Conservation (phyloP, 2,888 invertebrate genomes). For the Drosophila affinis region DNA sequence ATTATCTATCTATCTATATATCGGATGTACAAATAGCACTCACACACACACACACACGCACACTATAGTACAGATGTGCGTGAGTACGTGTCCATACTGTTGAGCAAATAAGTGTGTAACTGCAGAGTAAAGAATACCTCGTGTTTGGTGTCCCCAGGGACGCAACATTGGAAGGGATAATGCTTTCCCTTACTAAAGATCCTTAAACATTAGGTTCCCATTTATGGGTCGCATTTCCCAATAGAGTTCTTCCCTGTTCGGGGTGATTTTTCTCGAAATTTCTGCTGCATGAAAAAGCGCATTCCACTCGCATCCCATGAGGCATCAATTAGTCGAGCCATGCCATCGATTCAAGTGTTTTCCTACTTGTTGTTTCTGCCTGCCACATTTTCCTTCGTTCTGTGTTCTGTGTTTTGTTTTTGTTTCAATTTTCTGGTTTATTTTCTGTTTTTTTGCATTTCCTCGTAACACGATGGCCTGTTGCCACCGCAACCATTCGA, state of each 20-base stretch:
- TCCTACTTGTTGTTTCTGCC: slow-evolving; percentile 30
- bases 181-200: too few relatives aligned
- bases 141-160: slow-evolving; percentile 2
- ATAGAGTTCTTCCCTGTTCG: too few relatives aligned
- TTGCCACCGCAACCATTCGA: slow-evolving; percentile 65
- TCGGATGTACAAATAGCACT: slow-evolving; percentile 54
- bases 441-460: slow-evolving; percentile 18
- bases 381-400: slow-evolving; percentile 4
- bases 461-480: slow-evolving; percentile 55
- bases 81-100: slow-evolving; percentile 68
- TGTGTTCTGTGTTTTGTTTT: too few relatives aligned
- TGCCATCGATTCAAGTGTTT: slow-evolving; percentile 44
- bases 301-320: slow-evolving; percentile 26
- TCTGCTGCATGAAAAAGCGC: background rate
- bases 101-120: slow-evolving; percentile 55
- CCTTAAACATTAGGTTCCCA: too few relatives aligned
- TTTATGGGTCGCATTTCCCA: too few relatives aligned
- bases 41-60: slow-evolving; percentile 16
- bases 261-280: too few relatives aligned
- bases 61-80: slow-evolving; percentile 25
- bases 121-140: slow-evolving; percentile 22
- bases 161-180: too few relatives aligned
- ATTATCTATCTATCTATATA: slow-evolving; percentile 50
- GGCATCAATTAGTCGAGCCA: slow-evolving; percentile 45
- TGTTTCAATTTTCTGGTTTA: slow-evolving; percentile 6